Conservation (phyloP, 2,113 vertebrate genomes). For the Pungitius pungitius region DNA sequence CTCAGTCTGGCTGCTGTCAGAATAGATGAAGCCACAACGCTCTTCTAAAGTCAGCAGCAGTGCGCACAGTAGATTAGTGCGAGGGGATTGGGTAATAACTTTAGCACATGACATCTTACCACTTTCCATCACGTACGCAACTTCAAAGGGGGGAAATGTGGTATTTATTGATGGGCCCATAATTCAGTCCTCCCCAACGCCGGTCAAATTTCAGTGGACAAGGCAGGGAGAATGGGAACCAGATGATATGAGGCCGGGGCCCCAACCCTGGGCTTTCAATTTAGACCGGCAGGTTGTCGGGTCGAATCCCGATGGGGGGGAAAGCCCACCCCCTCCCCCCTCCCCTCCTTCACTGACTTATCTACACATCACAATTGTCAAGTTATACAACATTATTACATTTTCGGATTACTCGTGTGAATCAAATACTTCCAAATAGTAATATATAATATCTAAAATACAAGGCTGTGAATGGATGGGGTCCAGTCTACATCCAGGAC, state of each 20-base stretch:
- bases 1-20: slow-evolving; percentile 70
- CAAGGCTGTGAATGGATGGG: too few species aligned
- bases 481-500: too few species aligned
- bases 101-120: slow-evolving; percentile 81
- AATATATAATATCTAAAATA: too few species aligned
- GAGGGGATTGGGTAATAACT: slow-evolving; percentile 80
- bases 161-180: slow-evolving; percentile 82
- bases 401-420: too few species aligned
- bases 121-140: slow-evolving; percentile 77
- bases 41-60: slow-evolving; percentile 65
- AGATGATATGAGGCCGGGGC: slow-evolving; percentile 75
- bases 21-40: slow-evolving; percentile 76
- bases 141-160: slow-evolving; percentile 82
- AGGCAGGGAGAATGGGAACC: slow-evolving; percentile 80
- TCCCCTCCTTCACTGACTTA: not conserved
- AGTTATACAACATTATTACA: too few species aligned
- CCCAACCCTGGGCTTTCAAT: slow-evolving; percentile 58
- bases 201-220: slow-evolving; percentile 82
- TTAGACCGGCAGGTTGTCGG: slow-evolving; percentile 50
- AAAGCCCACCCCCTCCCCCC: not conserved
- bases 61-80: slow-evolving; percentile 73
- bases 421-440: too few species aligned
- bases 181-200: slow-evolving; percentile 80
- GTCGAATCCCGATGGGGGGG: slow-evolving; percentile 52
- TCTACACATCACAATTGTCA: not conserved